Percentiles rank a stretch among this genome's conserved stretches.
Evolutionary conservation across 2,797 vertebrate genomes (phyloP).

Genomic region (Chelon auratus): DNA sequence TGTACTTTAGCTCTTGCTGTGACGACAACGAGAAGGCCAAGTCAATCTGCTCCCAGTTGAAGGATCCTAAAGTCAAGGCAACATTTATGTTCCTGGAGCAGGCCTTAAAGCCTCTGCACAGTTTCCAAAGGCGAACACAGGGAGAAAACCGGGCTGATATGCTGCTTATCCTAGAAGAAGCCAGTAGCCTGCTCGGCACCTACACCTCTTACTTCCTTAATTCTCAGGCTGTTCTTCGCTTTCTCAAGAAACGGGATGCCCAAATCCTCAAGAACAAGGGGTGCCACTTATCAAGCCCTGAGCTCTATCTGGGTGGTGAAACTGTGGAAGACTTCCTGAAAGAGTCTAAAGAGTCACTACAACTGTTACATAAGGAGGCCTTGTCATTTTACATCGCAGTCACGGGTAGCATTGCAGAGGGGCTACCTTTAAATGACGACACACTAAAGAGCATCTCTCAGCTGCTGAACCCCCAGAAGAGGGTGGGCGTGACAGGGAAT

Average conservation of each 20-base stretch:
- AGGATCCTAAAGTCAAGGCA: slow-evolving; percentile 78
- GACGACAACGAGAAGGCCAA: slow-evolving; percentile 63
- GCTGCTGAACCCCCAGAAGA: slow-evolving; percentile 77
- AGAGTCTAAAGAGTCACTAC: slow-evolving; percentile 41
- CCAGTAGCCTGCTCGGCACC: slow-evolving; percentile 72
- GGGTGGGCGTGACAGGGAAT: slow-evolving; percentile 59
- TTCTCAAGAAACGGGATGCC: slow-evolving; percentile 71
- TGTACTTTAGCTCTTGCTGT: slow-evolving; percentile 71
- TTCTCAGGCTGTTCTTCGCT: slow-evolving; percentile 68
- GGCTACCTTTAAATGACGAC: slow-evolving; percentile 72
- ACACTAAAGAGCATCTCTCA: slow-evolving; percentile 71
- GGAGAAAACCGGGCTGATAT: slow-evolving; percentile 57
- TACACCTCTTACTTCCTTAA: slow-evolving; percentile 80
- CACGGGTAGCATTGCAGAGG: slow-evolving; percentile 66
- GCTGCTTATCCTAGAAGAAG: slow-evolving; percentile 73
- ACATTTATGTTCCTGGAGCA: slow-evolving; percentile 80
- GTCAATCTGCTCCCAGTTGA: slow-evolving; percentile 71
- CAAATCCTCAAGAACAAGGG: slow-evolving; percentile 69
- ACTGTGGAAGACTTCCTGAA: slow-evolving; percentile 73
- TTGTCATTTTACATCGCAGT: slow-evolving; percentile 77
- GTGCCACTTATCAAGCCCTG: slow-evolving; percentile 59
- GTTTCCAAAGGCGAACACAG: slow-evolving; percentile 68
- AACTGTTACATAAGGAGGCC: slow-evolving; percentile 59
- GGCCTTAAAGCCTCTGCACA: slow-evolving; percentile 76
- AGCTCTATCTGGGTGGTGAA: slow-evolving; percentile 69